Evolutionary conservation across 2,113 vertebrate species (phyloP).

Genomic region (Ovibos moschatus): DNA sequence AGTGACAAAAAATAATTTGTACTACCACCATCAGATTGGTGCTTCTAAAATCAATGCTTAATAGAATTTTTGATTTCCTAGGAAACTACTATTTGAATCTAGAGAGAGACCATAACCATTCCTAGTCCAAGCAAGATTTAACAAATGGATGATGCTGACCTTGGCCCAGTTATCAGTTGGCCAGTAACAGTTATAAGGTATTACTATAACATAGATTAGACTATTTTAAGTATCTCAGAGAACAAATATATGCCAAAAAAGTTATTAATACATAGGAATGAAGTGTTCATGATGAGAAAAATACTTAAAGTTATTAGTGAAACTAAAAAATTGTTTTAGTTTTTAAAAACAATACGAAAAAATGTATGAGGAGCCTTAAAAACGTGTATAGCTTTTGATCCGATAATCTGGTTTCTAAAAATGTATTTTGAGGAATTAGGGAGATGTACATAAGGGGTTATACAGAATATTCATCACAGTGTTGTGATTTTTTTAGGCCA

Average conservation of each 20-base stretch:
- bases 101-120: neutral
- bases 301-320: neutral
- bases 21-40: neutral
- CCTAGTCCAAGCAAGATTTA: neutral
- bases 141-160: neutral
- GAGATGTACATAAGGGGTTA: neutral
- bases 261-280: neutral
- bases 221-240: neutral
- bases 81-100: neutral
- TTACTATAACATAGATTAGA: neutral
- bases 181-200: neutral
- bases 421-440: conserved; percentile 10
- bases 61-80: neutral
- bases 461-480: neutral
- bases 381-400: neutral
- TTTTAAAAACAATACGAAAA: conserved; percentile 2
- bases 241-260: neutral
- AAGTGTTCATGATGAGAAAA: neutral
- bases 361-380: neutral
- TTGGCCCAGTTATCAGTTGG: neutral
- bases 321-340: neutral
- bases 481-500: neutral
- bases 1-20: conserved; percentile 7
- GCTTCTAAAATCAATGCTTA: conserved; percentile 8
- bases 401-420: neutral